These are phyloP conservation scores for Tetragnatha montana DNA, from an alignment of 2,888 invertebrate species.

Conservation along the genomic window DNA sequence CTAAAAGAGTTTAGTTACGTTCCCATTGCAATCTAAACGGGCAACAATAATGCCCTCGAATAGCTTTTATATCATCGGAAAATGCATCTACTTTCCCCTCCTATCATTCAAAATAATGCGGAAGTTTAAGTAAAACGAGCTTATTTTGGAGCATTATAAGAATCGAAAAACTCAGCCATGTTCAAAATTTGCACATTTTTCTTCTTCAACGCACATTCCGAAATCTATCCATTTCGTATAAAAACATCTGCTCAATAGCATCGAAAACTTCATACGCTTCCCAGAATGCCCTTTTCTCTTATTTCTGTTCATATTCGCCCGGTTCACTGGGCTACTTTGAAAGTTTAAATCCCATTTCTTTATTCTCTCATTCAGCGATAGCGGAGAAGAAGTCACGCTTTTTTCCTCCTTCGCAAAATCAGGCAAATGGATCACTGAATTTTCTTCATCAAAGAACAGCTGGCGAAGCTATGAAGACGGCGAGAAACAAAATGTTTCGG, in stretches of 20 bases:
- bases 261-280: background rate
- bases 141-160: background rate
- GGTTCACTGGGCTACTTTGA: background rate
- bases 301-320: background rate
- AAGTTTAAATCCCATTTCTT: background rate
- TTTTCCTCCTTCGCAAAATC: background rate
- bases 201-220: background rate
- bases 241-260: background rate
- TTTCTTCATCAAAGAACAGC: slow-evolving; percentile 12
- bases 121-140: background rate
- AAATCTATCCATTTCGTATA: background rate
- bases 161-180: background rate
- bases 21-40: too few relatives aligned
- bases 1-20: too few relatives aligned
- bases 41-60: too few relatives aligned
- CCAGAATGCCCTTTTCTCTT: background rate
- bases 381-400: background rate
- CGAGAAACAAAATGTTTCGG: background rate
- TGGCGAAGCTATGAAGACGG: background rate
- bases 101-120: background rate
- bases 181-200: background rate
- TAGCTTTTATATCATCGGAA: too few relatives aligned
- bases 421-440: slow-evolving; percentile 18
- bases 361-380: background rate
- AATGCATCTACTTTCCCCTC: too few relatives aligned